These are phyloP conservation scores for Dicyrtomina minuta DNA, from an alignment of 2,888 invertebrate genomes.

Conservation along the genomic window DNA sequence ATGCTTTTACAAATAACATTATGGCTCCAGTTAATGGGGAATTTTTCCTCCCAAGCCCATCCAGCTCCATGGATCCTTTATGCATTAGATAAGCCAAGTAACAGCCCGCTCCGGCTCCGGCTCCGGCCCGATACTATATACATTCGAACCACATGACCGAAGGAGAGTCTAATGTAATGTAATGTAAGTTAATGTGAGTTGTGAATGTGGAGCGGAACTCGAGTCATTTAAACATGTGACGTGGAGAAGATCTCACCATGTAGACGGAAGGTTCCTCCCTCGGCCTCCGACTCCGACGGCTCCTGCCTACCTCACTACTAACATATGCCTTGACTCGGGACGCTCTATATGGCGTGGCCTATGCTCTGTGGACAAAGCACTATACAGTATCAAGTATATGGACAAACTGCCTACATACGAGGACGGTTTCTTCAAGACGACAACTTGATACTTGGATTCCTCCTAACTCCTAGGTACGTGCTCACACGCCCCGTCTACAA, in stretches of 20 bases:
- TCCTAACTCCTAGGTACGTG: no score
- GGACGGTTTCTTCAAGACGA: background rate
- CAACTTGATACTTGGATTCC: background rate
- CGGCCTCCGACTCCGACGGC: no score
- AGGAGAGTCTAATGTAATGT: conserved; percentile 11
- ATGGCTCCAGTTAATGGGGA: conserved; percentile 5
- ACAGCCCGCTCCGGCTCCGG: no score
- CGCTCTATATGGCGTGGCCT: no score
- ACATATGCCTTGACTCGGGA: no score
- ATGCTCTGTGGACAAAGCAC: no score
- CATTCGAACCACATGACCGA: conserved; percentile 2
- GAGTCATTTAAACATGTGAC: conserved; percentile 10
- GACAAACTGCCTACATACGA: background rate
- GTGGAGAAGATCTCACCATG: no score
- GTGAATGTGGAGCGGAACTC: conserved; percentile 22
- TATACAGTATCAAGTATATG: background rate
- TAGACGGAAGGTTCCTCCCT: no score
- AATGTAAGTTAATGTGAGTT: conserved; percentile 27
- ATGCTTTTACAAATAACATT: conserved; percentile 24
- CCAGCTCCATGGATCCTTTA: no score
- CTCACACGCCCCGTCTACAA: background rate
- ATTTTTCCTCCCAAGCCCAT: background rate
- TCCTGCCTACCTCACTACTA: no score
- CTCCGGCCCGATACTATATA: no score
- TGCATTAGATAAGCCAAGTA: no score